Evolutionary conservation across 2,797 vertebrate species (phyloP).

Genomic region (Cynodonichthys magdalenae): DNA sequence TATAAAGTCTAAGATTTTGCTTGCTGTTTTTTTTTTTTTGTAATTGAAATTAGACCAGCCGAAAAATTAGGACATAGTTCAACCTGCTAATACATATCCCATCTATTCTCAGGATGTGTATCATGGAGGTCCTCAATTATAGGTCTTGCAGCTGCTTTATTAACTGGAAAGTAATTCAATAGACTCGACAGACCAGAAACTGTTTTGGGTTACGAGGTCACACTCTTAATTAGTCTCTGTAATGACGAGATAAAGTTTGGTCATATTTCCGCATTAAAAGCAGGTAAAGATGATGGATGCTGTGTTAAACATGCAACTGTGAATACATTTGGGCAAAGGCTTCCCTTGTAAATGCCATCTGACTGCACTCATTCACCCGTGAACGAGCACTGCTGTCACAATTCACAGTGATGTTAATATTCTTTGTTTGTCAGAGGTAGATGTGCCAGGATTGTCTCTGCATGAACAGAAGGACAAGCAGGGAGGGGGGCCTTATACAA

Average conservation of each 20-base stretch:
- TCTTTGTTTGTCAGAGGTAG: slow-evolving; percentile 29
- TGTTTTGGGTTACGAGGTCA: slow-evolving; percentile 64
- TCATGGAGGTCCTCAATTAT: slow-evolving; percentile 59
- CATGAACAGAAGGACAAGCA: slow-evolving; percentile 10
- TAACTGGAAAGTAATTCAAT: slow-evolving; percentile 55
- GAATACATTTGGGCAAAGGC: slow-evolving; percentile 40
- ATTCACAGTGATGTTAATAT: slow-evolving; percentile 35
- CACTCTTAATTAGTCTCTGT: slow-evolving; percentile 58
- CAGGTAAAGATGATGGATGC: slow-evolving; percentile 46
- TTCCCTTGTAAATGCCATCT: slow-evolving; percentile 40
- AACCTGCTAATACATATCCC: slow-evolving; percentile 68
- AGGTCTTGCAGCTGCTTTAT: slow-evolving; percentile 52
- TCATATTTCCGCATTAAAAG: slow-evolving; percentile 35
- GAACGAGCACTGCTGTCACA: slow-evolving; percentile 35
- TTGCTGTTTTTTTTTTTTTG: slow-evolving; percentile 35
- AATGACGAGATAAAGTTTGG: slow-evolving; percentile 46
- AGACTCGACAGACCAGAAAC: slow-evolving; percentile 53
- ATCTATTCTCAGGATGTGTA: slow-evolving; percentile 56
- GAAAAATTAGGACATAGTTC: slow-evolving; percentile 70
- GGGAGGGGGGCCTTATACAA: slow-evolving; percentile 5
- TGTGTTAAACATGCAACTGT: slow-evolving; percentile 19
- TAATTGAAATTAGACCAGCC: slow-evolving; percentile 57
- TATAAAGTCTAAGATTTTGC: slow-evolving; percentile 66
- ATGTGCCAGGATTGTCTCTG: slow-evolving; percentile 11
- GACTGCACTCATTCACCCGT: slow-evolving; percentile 27